Base-by-base conservation (phyloP, 2,888 invertebrate species). In the Dolichomitus sp. region DNA sequence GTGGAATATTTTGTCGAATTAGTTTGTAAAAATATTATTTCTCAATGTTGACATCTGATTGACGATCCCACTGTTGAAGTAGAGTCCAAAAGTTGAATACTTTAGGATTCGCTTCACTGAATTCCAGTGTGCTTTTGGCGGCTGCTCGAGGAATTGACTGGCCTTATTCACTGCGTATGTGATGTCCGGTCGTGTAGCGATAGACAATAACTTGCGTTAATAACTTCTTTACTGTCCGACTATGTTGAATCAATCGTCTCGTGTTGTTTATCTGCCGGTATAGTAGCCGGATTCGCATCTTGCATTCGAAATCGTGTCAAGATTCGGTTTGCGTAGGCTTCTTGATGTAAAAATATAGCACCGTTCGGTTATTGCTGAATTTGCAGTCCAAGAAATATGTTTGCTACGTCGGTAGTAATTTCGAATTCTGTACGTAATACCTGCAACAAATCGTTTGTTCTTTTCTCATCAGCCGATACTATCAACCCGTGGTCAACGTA, bases 401-500 rank as follows among this genome's bases (percentile, higher is more conserved):
- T 33, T 9, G 57, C 66, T 0, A 76, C 70, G 0, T 40, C 70
- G 1, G 65, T 11, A 19, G 78, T 81, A 4, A 84, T 74, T 2
- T 72, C 40, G 37, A 85, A 85, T 11, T 50, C 23, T 17, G 19
- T 66, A 33, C 33, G 1, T 33, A 86, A 50, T 4, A 48, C 42
- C 2, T 70, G 30, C 12, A 68, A 12, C 11, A 81, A 2, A 0
- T 85, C 50, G 5, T 68, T 17, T 33, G 82, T 59, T 7, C 79
- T 68, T 9, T 63, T n/a, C 48, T 30, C 52, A 33, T 80, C 66
- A 42, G 76, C 75, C 75, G 83, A 73, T 42, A 82, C 48, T 59
- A 85, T 72, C 9, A 86, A n/a, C 5, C 86, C 84, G 33, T 86
- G 85, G 57, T 87, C 84, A 42, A 87, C 84, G 72, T 81, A 85